Evolutionary conservation across 2,113 vertebrate genomes (phyloP).

Genomic region (Mungos mungo): DNA sequence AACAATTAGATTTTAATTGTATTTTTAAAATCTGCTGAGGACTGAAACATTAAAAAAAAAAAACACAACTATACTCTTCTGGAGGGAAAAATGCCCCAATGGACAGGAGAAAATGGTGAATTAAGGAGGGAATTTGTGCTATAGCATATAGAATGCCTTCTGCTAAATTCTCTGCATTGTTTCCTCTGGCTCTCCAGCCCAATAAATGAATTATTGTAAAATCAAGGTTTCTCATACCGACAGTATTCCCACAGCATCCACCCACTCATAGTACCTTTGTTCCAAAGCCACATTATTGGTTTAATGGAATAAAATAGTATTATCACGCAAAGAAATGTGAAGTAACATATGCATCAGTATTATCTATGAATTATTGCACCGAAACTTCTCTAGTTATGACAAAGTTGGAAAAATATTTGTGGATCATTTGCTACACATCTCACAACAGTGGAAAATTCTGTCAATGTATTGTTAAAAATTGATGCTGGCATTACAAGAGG

Average conservation of each 20-base stretch:
- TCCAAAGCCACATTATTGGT: neutral
- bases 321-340: neutral
- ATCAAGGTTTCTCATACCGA: conserved; percentile 7
- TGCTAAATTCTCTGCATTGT: neutral
- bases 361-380: conserved; percentile 1
- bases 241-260: neutral
- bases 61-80: neutral
- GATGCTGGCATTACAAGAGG: conserved; percentile 1
- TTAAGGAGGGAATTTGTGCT: neutral
- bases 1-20: neutral
- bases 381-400: neutral
- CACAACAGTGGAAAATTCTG: conserved; percentile 3
- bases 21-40: neutral
- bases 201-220: neutral
- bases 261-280: neutral
- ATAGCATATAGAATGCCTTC: neutral
- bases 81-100: neutral
- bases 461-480: conserved; percentile 45
- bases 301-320: conserved; percentile 29
- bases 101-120: neutral
- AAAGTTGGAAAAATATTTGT: conserved; percentile 31
- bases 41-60: neutral
- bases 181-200: neutral
- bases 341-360: neutral
- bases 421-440: neutral